Base-by-base conservation (phyloP, 2,888 invertebrate species). In the Nasonovia ribisnigri region DNA sequence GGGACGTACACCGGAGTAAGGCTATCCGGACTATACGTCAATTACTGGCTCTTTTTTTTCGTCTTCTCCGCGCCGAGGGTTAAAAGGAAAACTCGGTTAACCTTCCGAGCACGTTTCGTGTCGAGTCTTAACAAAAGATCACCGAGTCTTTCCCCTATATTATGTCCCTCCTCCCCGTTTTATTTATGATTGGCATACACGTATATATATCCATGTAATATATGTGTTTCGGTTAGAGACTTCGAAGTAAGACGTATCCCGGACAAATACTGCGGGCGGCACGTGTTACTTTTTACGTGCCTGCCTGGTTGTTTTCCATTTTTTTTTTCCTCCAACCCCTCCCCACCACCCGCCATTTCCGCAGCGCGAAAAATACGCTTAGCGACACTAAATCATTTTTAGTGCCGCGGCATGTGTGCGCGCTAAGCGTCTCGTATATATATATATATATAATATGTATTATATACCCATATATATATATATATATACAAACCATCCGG, bases 71-170 rank as follows among this genome's bases (percentile, higher is more conserved):
- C 54, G 43, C 54, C 24, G 54, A 84, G 46, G 92, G 89, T 88
- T 89, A 93, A 93, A 93, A 93, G 93, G 93, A 93, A 93, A 93
- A 93, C 90, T 90, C 29, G 84, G 93, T 93, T 93, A 93, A 93
- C 93, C 93, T 93, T 93, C 93, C 84, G 57, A 93, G 93, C 93
- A 93, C 93, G 93, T 93, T 84, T 36, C 84, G 57, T 36, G 89
- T 46, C 54, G 93, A 46, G 89, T 93, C 89, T 93, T 93, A 89
- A 93, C 90, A 93, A 93, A 93, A 90, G 90, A 90, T 93, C 93
- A 60, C 90, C 88, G 26, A 60, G 57, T 36, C 77, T 67, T 46
- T 89, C 89, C 84, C 89, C 84, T 89, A 51, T 93, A 93, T 89
- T 89, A 84, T 89, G 67, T 93, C 84, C 54, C 54, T 46, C 46